Evolutionary conservation across 2,797 vertebrate genomes (phyloP).

Genomic region (Lemur catta): DNA sequence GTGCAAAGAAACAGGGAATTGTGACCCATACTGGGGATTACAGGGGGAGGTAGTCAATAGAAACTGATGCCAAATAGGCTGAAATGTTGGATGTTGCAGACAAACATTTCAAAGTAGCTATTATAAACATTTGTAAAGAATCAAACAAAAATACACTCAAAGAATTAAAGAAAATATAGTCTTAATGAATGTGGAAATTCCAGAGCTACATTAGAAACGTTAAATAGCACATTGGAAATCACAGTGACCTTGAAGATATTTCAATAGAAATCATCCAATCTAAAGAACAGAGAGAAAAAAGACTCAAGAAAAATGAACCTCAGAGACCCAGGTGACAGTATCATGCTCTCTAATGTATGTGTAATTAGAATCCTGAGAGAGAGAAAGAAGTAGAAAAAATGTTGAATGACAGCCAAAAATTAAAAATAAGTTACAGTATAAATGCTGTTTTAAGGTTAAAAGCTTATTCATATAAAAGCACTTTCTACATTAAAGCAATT

Average conservation of each 20-base stretch:
- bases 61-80: background rate
- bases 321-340: background rate
- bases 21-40: background rate
- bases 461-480: background rate
- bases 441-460: constrained; percentile 24
- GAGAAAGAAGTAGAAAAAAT: background rate
- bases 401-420: background rate
- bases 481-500: background rate
- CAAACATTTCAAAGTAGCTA: background rate
- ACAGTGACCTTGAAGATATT: background rate
- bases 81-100: background rate
- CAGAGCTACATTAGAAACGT: background rate
- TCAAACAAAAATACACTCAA: constrained; percentile 1
- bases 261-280: background rate
- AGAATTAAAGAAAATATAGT: background rate
- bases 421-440: background rate
- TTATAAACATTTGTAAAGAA: background rate
- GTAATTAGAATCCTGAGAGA: background rate
- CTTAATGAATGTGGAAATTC: constrained; percentile 9
- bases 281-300: background rate
- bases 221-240: background rate
- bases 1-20: background rate
- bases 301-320: background rate
- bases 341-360: background rate
- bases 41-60: background rate